Evolutionary conservation across 2,888 invertebrate genomes (phyloP).

Genomic region (Andrena bucephala): DNA sequence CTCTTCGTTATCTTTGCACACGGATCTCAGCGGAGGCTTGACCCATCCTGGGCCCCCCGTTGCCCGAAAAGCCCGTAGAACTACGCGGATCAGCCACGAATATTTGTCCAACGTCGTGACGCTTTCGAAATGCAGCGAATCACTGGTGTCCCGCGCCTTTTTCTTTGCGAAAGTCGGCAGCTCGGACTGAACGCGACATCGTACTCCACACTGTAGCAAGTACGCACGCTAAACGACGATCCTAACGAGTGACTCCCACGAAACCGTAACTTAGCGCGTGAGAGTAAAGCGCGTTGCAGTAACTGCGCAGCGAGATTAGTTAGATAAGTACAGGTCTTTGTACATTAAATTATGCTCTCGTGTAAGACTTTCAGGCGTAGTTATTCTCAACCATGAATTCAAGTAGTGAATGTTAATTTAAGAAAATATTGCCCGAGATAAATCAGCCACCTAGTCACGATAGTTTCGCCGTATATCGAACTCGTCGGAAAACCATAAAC

Average conservation of each 20-base stretch:
- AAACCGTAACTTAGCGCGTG: conserved; percentile 10
- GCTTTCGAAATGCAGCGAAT: neutral
- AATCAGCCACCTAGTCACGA: too few species aligned
- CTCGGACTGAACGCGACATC: neutral
- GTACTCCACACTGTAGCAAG: neutral
- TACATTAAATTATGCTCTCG: conserved; percentile 21
- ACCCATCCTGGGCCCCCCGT: neutral
- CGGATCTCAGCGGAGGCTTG: conserved; percentile 27
- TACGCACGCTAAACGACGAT: neutral
- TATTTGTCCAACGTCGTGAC: conserved; percentile 23
- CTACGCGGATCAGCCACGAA: conserved; percentile 13
- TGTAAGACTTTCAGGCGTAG: neutral
- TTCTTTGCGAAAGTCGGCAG: neutral
- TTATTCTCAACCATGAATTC: conserved; percentile 5
- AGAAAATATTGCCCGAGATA: neutral
- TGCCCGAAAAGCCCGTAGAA: neutral
- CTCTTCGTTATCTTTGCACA: conserved; percentile 52
- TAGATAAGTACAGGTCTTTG: conserved; percentile 39
- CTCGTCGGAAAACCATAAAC: too few species aligned
- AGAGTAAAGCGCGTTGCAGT: neutral
- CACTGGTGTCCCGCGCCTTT: neutral
- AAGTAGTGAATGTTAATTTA: neutral
- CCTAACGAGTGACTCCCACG: conserved; percentile 21
- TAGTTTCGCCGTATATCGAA: too few species aligned
- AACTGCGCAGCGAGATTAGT: conserved; percentile 16